These are phyloP conservation scores for Sweltsa coloradensis DNA, from an alignment of 1,140 invertebrate species.

Conservation along the genomic window DNA sequence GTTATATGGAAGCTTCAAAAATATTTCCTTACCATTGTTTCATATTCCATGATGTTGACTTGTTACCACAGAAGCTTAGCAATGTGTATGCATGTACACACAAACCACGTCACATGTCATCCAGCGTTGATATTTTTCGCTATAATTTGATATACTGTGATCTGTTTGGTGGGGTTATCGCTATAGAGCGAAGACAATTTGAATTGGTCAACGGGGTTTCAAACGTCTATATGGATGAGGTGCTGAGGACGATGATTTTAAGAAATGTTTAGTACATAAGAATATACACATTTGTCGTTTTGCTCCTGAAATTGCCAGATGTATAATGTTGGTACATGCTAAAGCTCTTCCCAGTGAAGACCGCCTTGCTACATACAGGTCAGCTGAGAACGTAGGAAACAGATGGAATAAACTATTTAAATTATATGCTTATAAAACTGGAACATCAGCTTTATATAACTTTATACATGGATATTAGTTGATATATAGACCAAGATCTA, in stretches of 20 bases:
- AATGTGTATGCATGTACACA: constrained; percentile 87
- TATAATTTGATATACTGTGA: constrained; percentile 63
- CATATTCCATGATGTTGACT: constrained; percentile 90
- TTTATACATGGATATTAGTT: constrained; percentile 39
- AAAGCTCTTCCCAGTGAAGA: constrained; percentile 39
- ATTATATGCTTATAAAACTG: constrained; percentile 43
- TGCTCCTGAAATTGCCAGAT: constrained; percentile 53
- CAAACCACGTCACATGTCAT: constrained; percentile 83
- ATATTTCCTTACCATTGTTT: constrained; percentile 69
- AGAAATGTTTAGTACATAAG: constrained; percentile 38
- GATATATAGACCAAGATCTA: constrained; percentile 21
- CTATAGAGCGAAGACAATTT: constrained; percentile 58
- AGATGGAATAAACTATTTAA: constrained; percentile 58
- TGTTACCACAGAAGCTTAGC: constrained; percentile 75
- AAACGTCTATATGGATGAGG: constrained; percentile 78
- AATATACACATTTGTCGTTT: constrained; percentile 52
- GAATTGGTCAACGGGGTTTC: constrained; percentile 82
- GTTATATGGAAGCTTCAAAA: constrained; percentile 60
- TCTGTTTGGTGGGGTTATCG: constrained; percentile 64
- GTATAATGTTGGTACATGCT: constrained; percentile 60
- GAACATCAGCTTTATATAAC: constrained; percentile 38
- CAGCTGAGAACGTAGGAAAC: constrained; percentile 37
- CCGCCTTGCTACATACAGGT: constrained; percentile 42
- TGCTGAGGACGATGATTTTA: constrained; percentile 87
- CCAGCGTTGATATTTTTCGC: constrained; percentile 78